Base-by-base conservation (phyloP, 2,113 vertebrate species). In the Gymnocephalus cernua region DNA sequence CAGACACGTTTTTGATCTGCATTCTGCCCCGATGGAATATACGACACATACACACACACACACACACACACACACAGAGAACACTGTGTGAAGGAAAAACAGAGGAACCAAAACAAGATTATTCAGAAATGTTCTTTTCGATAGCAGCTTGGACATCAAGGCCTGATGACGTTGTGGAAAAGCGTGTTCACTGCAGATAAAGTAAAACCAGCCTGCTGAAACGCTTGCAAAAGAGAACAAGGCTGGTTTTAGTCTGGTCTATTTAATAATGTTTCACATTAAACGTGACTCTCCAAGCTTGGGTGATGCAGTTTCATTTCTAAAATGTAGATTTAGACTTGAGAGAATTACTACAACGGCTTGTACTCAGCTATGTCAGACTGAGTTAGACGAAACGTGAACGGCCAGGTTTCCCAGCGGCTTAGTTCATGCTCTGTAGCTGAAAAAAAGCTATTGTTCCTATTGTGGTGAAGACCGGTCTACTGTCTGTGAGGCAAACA, bases 1-100 rank as follows among this genome's bases (percentile, higher is more conserved):
- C 66, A 76, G 74, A 72, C 47, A 41, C 1, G 25, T 13, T 82
- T 88, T 87, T 91, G 88, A 90, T 85, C 73, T 21, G 21, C 8
- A 7, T 10, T 11, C 9, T 21, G 3, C 69, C 50, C 62, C 53
- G 29, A 15, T 63, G 7, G 23, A 72, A 48, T n/a, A n/a, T n/a
- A n/a, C n/a, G n/a, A n/a, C 54, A 67, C n/a, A 45, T 10, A 11
- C 3, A 59, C 32, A 74, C 56, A 74, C 56, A 76, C 44, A 53
- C 54, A 67, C n/a, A 45, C 13, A 11, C 3, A 59, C 32, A 74
- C 56, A 74, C 56, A 76, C 44, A 53, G 47, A 63, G 63, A 78
- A 70, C 57, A 57, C 3, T 23, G 38, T 76, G 73, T 68, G 48
- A 32, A 48, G 32, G 38, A 25, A 53, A 80, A 74, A 75, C 27